Percentiles rank a stretch among this genome's conserved stretches.
Conservation (phyloP, 1,140 invertebrate genomes). For the Lordiphosa mommai region DNA sequence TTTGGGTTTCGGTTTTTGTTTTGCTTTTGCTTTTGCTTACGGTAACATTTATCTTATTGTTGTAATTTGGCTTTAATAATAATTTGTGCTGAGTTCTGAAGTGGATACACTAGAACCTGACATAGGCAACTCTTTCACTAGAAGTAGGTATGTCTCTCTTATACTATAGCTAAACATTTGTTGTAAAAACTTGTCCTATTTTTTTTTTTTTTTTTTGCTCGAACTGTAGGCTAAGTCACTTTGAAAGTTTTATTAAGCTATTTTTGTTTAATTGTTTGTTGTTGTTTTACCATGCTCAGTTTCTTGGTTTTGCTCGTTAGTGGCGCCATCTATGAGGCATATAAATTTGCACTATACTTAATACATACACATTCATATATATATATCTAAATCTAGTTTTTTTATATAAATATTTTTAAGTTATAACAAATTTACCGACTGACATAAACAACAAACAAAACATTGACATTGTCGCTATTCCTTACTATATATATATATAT, state of each 20-base stretch:
- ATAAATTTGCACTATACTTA: conserved; percentile 40
- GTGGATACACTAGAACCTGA: conserved; percentile 8
- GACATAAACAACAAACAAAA: conserved; percentile 48
- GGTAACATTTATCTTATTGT: conserved; percentile 3
- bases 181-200: no score
- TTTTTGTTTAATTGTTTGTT: conserved; percentile 1
- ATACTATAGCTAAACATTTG: no score
- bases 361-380: conserved; percentile 24
- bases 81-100: conserved; percentile 29
- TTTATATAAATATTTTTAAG: conserved; percentile 37
- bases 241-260: neutral
- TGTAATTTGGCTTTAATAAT: conserved; percentile 25
- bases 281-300: neutral
- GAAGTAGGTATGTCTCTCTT: no score
- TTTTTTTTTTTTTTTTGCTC: no score
- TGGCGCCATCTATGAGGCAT: conserved; percentile 10
- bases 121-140: conserved; percentile 11
- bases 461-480: conserved; percentile 26
- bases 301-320: conserved; percentile 1
- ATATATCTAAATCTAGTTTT: no score
- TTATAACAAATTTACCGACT: conserved; percentile 41
- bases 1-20: neutral
- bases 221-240: no score
- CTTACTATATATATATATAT: neutral
- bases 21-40: conserved; percentile 3